These are phyloP conservation scores for Agelas oroides DNA, from an alignment of 37 sponge, comb jelly and placozoan species.

Conservation along the genomic window DNA sequence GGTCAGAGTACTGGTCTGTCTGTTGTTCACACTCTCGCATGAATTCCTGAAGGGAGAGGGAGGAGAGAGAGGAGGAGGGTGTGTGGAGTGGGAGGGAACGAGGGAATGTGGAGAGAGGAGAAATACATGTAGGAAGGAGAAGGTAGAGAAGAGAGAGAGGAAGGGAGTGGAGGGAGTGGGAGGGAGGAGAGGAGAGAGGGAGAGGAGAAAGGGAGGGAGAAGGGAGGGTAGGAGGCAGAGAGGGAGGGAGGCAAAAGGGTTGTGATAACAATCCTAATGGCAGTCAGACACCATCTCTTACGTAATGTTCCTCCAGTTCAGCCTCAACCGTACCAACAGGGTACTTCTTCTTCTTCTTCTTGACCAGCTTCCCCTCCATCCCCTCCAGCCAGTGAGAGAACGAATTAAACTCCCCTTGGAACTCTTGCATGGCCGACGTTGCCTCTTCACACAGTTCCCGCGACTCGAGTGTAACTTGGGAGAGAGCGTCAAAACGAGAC, in stretches of 20 bases:
- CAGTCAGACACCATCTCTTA: not conserved
- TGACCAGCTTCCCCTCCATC: not conserved
- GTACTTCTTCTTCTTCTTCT: constrained; percentile 30
- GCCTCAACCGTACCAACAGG: constrained; percentile 52
- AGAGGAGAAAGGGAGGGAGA: too few relatives aligned
- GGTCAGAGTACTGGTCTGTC: constrained; percentile 34
- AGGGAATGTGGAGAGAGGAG: too few relatives aligned
- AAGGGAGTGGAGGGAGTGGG: too few relatives aligned
- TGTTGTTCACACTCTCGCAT: constrained; percentile 47
- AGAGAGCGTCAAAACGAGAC: constrained; percentile 16
- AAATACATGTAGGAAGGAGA: too few relatives aligned
- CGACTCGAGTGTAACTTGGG: constrained; percentile 11
- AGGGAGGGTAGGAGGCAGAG: not conserved
- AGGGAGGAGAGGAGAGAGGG: too few relatives aligned
- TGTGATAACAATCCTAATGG: too few relatives aligned
- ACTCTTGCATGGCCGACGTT: constrained; percentile 27
- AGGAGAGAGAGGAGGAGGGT: not conserved
- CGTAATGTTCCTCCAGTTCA: constrained; percentile 51
- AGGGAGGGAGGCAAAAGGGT: too few relatives aligned
- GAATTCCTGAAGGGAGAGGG: constrained; percentile 51
- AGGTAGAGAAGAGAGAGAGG: too few relatives aligned
- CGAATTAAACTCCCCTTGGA: constrained; percentile 10
- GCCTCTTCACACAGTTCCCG: constrained; percentile 61
- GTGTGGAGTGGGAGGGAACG: too few relatives aligned
- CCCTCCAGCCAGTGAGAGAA: constrained; percentile 16